Base-by-base conservation (phyloP, 2,888 invertebrate species). In the Amiota mariae region DNA sequence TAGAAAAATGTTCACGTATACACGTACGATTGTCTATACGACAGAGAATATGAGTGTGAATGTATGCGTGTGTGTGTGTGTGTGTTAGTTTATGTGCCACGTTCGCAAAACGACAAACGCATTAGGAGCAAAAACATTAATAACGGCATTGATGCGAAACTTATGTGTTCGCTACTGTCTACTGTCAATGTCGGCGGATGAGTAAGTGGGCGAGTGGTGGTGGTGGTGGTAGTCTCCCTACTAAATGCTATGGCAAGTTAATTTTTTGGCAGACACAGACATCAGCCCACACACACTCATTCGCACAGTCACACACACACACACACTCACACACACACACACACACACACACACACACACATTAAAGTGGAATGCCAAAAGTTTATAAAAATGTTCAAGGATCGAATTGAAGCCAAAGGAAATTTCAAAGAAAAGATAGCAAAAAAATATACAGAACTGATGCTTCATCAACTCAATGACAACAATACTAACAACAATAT, bases 101-200 rank as follows among this genome's bases (percentile, higher is more conserved):
- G 80, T 80, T 74, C 78, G 72, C 74, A 77, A 75, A 77, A 77
- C 72, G 72, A 73, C 78, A 77, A 77, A 80, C 77, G 77, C 78
- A 80, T 79, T 80, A 79, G 73, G 74, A 72, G 71, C 72, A 72
- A 75, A 74, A 75, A 73, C 70, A 71, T 49, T 71, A 71, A 71
- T 71, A 71, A 71, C 54, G 49, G 64, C 71, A 77, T 70, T 78
- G 77, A 77, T 77, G 75, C 64, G 70, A 74, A 78, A 78, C 74
- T 78, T 79, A 76, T 80, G 75, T 80, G 67, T 73, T 68, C 72
- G 57, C 71, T 59, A 57, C 24, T 51, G 64, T 56, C 47, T 57
- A 61, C 70, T 73, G 73, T 61, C 59, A 47, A 20, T 20, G 36
- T 57, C 36, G 49, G 56, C 71, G 70, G 56, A n/a, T 72, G 47